A percentile compares a stretch with the other conserved stretches of the same genome.
Conservation (phyloP, 2,113 vertebrate species). For the Notechis scutatus region DNA sequence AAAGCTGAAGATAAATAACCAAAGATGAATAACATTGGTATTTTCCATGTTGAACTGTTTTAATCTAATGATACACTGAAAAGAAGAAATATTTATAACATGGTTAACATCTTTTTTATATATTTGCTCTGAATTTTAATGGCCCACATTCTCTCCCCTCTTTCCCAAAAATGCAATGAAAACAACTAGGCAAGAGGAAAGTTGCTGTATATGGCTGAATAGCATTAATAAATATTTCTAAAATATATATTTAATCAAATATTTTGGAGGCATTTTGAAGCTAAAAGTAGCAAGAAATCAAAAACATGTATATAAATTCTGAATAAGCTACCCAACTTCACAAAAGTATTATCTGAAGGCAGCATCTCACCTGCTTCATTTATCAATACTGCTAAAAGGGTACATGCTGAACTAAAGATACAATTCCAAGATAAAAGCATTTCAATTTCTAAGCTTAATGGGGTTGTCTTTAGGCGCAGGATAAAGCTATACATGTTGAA, state of each 20-base stretch:
- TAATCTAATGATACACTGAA: not conserved
- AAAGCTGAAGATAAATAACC: slow-evolving; percentile 75
- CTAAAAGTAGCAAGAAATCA: not conserved
- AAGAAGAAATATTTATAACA: not conserved
- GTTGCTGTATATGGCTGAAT: not conserved
- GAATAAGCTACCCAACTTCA: not conserved
- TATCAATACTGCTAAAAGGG: not conserved
- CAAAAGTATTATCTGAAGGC: not conserved
- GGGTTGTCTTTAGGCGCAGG: not conserved
- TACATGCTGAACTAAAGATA: not conserved
- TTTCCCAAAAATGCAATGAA: not conserved
- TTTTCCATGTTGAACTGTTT: not conserved
- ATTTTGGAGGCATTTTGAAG: not conserved
- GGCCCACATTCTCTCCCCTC: not conserved
- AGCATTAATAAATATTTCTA: not conserved
- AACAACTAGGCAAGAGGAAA: not conserved
- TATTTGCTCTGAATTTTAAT: not conserved
- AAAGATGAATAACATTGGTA: not conserved
- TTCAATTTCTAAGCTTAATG: not conserved
- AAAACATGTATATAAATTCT: not conserved
- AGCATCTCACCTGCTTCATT: not conserved
- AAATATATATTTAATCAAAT: not conserved
- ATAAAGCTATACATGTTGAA: not conserved
- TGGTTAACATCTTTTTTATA: not conserved
- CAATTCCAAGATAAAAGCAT: not conserved